These are phyloP conservation scores for Neopipo cinnamomea DNA, from an alignment of 2,113 vertebrate genomes.

Conservation along the genomic window DNA sequence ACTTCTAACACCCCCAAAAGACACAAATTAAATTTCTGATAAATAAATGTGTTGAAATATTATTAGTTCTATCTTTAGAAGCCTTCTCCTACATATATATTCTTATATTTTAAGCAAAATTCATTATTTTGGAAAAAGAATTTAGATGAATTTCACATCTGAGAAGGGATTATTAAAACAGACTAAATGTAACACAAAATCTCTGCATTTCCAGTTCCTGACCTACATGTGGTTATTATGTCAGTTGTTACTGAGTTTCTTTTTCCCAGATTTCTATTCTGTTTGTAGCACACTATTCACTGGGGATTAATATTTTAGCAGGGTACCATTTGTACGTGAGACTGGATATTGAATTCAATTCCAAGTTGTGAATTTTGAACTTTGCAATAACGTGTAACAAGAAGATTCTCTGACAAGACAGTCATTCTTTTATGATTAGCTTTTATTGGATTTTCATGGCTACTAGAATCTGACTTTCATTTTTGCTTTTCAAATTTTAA, in stretches of 20 bases:
- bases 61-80: slow-evolving; percentile 15
- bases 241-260: neutral
- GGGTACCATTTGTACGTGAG: neutral
- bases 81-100: neutral
- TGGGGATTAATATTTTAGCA: neutral
- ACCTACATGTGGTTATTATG: neutral
- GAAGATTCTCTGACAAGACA: neutral
- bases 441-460: neutral
- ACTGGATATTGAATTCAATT: neutral
- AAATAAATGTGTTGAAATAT: slow-evolving; percentile 18
- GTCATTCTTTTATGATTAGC: neutral
- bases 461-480: neutral
- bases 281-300: neutral
- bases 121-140: neutral
- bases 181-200: neutral
- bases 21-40: slow-evolving; percentile 20
- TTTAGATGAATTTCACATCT: neutral
- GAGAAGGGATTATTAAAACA: neutral
- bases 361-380: neutral
- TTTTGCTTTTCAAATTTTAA: neutral
- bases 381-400: neutral
- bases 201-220: neutral
- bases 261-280: neutral
- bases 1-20: neutral
- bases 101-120: neutral